These are phyloP conservation scores for Empis stercorea DNA, from an alignment of 2,888 invertebrate species.

Conservation along the genomic window DNA sequence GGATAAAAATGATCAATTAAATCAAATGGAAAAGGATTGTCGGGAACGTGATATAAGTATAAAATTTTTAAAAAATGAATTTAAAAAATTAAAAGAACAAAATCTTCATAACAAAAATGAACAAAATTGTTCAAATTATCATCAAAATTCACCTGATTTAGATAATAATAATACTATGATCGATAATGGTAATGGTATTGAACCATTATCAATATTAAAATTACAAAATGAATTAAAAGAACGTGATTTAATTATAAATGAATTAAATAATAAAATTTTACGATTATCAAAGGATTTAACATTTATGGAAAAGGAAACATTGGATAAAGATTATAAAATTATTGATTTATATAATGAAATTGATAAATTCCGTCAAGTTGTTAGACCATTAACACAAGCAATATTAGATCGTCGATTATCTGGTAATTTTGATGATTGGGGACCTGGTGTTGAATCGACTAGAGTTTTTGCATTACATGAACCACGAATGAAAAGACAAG, in stretches of 20 bases:
- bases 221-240: constrained; percentile 19
- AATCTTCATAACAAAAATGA: background rate
- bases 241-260: constrained; percentile 20
- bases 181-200: background rate
- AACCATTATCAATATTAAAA: constrained; percentile 4
- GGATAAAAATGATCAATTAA: constrained; percentile 19
- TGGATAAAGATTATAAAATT: constrained; percentile 63
- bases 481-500: constrained; percentile 52
- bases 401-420: constrained; percentile 41
- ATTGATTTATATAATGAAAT: constrained; percentile 70
- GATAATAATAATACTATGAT: background rate
- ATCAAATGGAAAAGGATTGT: constrained; percentile 16
- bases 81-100: constrained; percentile 13
- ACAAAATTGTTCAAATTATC: background rate
- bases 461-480: constrained; percentile 42
- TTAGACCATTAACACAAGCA: constrained; percentile 51
- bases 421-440: constrained; percentile 37
- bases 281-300: constrained; percentile 23
- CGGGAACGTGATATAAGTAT: constrained; percentile 18
- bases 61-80: constrained; percentile 14
- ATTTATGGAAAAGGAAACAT: constrained; percentile 22
- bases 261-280: constrained; percentile 23
- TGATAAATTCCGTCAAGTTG: constrained; percentile 72
- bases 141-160: background rate
- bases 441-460: constrained; percentile 42